Evolutionary conservation across 2,888 invertebrate species (phyloP), one percentile per base, ranked within the genome.

Genomic region (Pyrrhosoma nymphula): DNA sequence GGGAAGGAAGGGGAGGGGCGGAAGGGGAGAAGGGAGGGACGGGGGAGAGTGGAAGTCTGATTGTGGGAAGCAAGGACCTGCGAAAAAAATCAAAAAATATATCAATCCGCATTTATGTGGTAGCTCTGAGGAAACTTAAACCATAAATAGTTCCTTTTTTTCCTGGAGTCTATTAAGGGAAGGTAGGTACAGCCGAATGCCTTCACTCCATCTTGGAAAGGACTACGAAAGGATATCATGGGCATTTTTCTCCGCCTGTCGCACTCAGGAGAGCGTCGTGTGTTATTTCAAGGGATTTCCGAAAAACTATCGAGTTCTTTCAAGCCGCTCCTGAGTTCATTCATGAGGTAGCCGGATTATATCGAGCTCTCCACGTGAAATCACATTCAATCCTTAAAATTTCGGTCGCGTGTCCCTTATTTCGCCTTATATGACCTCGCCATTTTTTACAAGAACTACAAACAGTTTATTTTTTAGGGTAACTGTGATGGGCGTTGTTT

Each of bases 91-190:
- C n/a, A 6, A 75, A 93, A 93, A 89, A 93, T 75, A 93, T 93
- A 93, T 93, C 93, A 93, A 93, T 93, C 93, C 69, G 93, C 93
- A 69, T 69, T 93, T 93, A 93, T 55, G 93, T 69, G 93, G 93
- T 93, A 69, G 63, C 93, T 93, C 93, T 63, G 69, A 93, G 93
- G 93, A 93, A 93, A 69, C 47, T 75, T 69, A 69, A 93, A 93
- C 63, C 69, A 69, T 69, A 69, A 93, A 63, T 69, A 63, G 69
- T 39, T 93, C 47, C 69, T 69, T 93, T 93, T 90, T 93, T 93
- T 93, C 26, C 60, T 60, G 39, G n/a, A 35, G 60, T 60, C 93
- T 69, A 93, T 93, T 93, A 93, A 93, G 69, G 47, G 16, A 20
- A 69, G 39, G 91, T 18, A 69, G 75, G 89, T n/a, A 89, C 82